Percentiles rank a stretch among this genome's conserved stretches.
Evolutionary conservation across 2,113 vertebrate species (phyloP).

Genomic region (Cynocephalus volans): DNA sequence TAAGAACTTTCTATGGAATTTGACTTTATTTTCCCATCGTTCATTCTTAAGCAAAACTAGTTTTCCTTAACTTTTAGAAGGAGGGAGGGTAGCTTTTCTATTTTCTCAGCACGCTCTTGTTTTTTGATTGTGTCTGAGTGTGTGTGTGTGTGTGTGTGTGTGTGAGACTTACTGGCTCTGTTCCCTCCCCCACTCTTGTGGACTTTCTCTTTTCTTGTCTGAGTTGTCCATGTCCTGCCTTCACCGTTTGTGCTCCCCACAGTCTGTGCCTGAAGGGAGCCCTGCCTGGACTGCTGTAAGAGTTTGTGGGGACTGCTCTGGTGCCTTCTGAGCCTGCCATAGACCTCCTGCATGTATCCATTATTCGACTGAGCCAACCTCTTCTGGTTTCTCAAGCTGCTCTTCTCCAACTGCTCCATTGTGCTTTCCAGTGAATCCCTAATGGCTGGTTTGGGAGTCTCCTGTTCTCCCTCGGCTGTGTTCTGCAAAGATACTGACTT

Average conservation of each 20-base stretch:
- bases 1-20: not conserved
- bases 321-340: not conserved
- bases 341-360: not conserved
- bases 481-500: not conserved
- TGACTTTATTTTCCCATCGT: not conserved
- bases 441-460: rapidly evolving
- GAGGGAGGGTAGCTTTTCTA: not conserved
- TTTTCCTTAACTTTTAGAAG: slow-evolving; percentile 19
- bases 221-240: not conserved
- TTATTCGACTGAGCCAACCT: rapidly evolving
- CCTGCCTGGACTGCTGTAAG: not conserved
- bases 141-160: not conserved
- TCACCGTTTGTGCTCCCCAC: too few relatives aligned
- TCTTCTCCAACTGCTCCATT: not conserved
- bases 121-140: not conserved
- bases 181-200: not conserved
- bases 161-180: not conserved
- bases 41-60: not conserved
- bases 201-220: not conserved
- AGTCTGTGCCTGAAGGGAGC: not conserved
- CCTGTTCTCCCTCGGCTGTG: not conserved
- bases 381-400: too few relatives aligned
- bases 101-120: not conserved
- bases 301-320: not conserved
- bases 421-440: not conserved